Conservation (phyloP, 2,888 invertebrate genomes). For the Schizaphis graminum region DNA sequence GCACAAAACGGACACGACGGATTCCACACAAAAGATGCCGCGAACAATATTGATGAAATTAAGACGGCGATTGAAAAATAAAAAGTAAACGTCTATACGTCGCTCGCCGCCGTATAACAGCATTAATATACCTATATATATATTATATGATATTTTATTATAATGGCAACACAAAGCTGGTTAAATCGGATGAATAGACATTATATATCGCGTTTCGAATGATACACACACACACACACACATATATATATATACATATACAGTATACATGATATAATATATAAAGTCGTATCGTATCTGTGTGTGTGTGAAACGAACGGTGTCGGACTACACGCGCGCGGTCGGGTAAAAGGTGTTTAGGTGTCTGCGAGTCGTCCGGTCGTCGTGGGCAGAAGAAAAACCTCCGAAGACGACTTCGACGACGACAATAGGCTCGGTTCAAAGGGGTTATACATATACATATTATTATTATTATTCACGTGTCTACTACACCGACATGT, state of each 20-base stretch:
- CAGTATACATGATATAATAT: background rate
- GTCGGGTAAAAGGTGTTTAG: background rate
- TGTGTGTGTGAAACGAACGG: slow-evolving; percentile 7
- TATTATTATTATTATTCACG: slow-evolving; percentile 10
- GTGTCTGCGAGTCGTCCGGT: background rate
- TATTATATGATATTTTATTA: background rate
- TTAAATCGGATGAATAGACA: slow-evolving; percentile 64
- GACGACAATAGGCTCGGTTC: slow-evolving; percentile 55
- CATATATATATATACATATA: background rate
- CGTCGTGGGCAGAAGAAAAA: slow-evolving; percentile 28
- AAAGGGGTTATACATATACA: slow-evolving; percentile 32
- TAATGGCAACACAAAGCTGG: slow-evolving; percentile 54
- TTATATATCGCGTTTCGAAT: slow-evolving; percentile 50
- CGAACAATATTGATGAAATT: slow-evolving; percentile 64
- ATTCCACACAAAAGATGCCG: slow-evolving; percentile 46
- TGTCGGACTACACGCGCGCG: background rate
- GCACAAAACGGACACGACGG: slow-evolving; percentile 58
- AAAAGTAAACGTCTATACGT: slow-evolving; percentile 9
- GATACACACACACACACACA: background rate
- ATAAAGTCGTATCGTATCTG: background rate
- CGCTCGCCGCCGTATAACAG: background rate
- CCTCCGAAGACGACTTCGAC: slow-evolving; percentile 34
- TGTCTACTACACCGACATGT: background rate
- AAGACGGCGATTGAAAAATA: slow-evolving; percentile 47
- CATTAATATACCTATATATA: background rate